Evolutionary conservation across 1,140 invertebrate genomes (phyloP), one percentile per base, ranked within the genome.

Genomic region (Charaxes varanes): DNA sequence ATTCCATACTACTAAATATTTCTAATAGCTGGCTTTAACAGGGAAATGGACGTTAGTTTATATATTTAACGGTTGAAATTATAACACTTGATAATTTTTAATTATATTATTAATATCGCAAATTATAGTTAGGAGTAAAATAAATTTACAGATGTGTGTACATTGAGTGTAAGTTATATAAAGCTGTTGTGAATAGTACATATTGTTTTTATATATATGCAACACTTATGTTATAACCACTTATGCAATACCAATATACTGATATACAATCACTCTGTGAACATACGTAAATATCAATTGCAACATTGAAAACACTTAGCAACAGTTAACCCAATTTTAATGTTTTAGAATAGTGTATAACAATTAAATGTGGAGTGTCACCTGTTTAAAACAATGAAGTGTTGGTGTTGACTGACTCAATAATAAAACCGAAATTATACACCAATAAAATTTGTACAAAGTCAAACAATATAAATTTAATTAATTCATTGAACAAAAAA

Each of bases 21-120:
- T 62, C 73, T 80, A 80, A 77, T 82, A 82, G 78, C 74, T 80
- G 72, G 63, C 58, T 79, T 81, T 82, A 82, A 82, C 78, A 82
- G 78, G 78, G 78, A 82, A 79, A 78, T 82, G 78, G 78, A 82
- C 78, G 78, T 74, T 62, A 50, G 21, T 58, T 68, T 53, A 45
- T 49, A 52, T 37, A 49, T 53, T 52, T 55, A 58, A 59, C 50
- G 49, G 41, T 46, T 57, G 32, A 46, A 13, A 28, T 32, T 46
- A 33, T 33, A 2, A 31, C 18, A 14, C 15, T 21, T 17, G 21
- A 45, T 32, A 37, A 26, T 33, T 37, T 21, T 35, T 14, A 1
- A 28, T 7, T 15, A 28, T 6, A 14, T 35, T 22, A 43, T 43
- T 34, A 11, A 27, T 26, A 14, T 14, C 15, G 8, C 7, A 34